Evolutionary conservation across 1,140 invertebrate species (phyloP).

Genomic region (Gryon sp.): DNA sequence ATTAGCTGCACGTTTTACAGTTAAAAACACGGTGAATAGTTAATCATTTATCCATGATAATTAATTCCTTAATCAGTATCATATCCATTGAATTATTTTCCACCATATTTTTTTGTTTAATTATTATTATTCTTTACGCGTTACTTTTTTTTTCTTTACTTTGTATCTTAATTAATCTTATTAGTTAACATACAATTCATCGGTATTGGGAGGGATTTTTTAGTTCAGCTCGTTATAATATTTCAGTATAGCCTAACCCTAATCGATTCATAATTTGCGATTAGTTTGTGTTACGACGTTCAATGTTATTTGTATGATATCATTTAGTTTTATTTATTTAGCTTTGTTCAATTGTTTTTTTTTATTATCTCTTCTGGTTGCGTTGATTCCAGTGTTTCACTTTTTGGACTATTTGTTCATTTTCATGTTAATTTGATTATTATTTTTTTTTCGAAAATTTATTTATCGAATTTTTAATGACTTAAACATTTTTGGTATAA

Average conservation of each 20-base stretch:
- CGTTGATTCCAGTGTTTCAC: no score
- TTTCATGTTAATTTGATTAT: no score
- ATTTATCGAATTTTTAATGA: no score
- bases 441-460: no score
- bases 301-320: constrained; percentile 50
- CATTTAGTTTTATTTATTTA: constrained; percentile 29
- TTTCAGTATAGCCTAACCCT: constrained; percentile 72
- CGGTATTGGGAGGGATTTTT: constrained; percentile 78
- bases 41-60: constrained; percentile 73
- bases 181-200: constrained; percentile 78
- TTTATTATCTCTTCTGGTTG: constrained; percentile 27
- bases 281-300: constrained; percentile 66
- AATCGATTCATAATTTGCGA: constrained; percentile 69
- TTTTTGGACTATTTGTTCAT: no score
- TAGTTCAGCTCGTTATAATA: constrained; percentile 73
- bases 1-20: constrained; percentile 69
- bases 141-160: constrained; percentile 48
- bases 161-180: constrained; percentile 73
- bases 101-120: constrained; percentile 38
- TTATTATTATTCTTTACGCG: no score
- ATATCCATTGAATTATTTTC: constrained; percentile 55
- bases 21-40: constrained; percentile 72
- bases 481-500: no score
- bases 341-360: constrained; percentile 25
- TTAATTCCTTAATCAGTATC: constrained; percentile 74